Evolutionary conservation across 2,888 invertebrate species (phyloP), one percentile per base, ranked within the genome.

Genomic region (Synergus gifuensis): DNA sequence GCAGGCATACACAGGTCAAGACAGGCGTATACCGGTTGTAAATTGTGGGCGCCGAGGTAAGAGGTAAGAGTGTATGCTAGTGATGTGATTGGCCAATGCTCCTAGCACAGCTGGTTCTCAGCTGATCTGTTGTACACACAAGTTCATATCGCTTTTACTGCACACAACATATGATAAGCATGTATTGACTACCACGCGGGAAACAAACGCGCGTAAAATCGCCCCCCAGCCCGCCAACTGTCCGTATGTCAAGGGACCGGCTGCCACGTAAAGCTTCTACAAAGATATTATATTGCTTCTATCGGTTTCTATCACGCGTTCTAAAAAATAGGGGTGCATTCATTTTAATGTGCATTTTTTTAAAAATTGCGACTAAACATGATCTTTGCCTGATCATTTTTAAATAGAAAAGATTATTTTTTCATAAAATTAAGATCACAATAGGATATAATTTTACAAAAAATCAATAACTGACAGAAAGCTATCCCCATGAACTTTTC

Each of bases 71-170:
- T 9, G 46, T 69, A 69, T 78, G 28, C 18, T 60, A 54, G 54
- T 14, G 16, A 36, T 73, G 54, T 78, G 84, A 91, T 91, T 91
- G 91, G 91, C 76, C 83, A 82, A 60, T 69, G 44, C 77, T 76
- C 77, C 77, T 79, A 79, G 87, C 90, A 90, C 92, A 92, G 92
- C 92, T 92, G 92, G 91, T 88, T 87, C 92, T 92, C 91, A 92
- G 91, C 91, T 92, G 91, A 92, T 92, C 84, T 77, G 58, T 42
- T 77, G 46, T 76, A 63, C 54, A 58, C 54, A 76, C 14, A 18
- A 18, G 40, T 76, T 46, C 36, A 40, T 36, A 76, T 14, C 44
- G 40, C 14, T 44, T 40, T 18, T 84, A 22, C 49, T 49, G 49
- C 64, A 83, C 83, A 62, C 83, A 84, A 82, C 83, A 44, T 84